Evolutionary conservation across 2,113 vertebrate species (phyloP), one percentile per base, ranked within the genome.

Genomic region (Peromyscus leucopus): DNA sequence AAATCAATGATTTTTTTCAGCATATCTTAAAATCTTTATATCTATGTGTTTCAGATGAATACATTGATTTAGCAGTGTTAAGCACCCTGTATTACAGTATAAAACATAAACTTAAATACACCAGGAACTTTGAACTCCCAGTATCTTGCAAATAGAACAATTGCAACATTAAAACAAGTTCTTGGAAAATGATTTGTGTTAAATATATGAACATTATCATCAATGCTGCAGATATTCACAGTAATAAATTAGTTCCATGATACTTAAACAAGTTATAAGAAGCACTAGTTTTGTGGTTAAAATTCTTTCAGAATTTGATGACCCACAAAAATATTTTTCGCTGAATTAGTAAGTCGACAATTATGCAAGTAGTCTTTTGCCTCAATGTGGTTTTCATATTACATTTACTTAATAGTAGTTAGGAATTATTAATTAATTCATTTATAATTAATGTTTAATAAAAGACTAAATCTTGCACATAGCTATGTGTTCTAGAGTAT

Each of bases 41-140:
- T 93, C 78, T 86, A 57, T 26, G 51, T 39, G 75, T 94, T 94
- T 94, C 86, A 22, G 6, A 24, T 26, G 69, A 80, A 63, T n/a
- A 76, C 36, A 48, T 26, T 95, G 2, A 84, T 76, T 94, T 24
- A 86, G 5, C 33, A 92, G 74, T 48, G 31, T 82, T 84, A 69
- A 80, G 22, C 11, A 17, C 21, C 48, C 95, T 82, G 93, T 75
- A 91, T 97, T 93, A 59, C 46, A 89, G 21, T 36, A 78, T 28
- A 57, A 67, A 90, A 88, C 78, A 84, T 33, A 89, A 93, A 96
- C 16, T 55, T 79, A 93, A 51, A 76, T 39, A 92, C 69, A 89
- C 7, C 1, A 96, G 95, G 61, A 90, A 93, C 55, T 96, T 39
- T 94, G 26, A 95, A 94, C 46, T 91, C 85, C 51, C 26, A 76